Conservation (phyloP, 2,113 vertebrate species). For the Ranitomeya imitator region DNA sequence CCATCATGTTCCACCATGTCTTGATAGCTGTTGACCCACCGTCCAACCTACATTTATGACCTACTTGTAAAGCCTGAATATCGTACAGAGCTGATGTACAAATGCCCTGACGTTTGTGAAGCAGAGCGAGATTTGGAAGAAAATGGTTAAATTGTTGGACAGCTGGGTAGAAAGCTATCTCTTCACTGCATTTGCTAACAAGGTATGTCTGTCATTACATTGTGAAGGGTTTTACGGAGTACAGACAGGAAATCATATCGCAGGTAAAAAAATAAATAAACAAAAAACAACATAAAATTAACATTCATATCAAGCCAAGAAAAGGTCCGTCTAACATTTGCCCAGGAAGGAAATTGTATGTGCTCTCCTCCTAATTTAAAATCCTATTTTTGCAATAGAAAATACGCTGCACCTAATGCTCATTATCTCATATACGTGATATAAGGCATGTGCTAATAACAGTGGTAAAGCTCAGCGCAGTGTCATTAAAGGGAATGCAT, state of each 20-base stretch:
- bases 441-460: neutral
- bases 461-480: neutral
- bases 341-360: neutral
- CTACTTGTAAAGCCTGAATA: neutral
- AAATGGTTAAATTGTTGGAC: neutral
- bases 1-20: neutral
- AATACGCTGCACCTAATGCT: too few relatives aligned
- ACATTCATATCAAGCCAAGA: neutral
- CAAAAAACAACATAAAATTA: neutral
- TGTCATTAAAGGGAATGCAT: neutral
- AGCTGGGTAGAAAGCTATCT: neutral
- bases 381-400: neutral
- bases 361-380: neutral
- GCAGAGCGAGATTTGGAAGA: neutral
- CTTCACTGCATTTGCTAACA: neutral
- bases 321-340: neutral
- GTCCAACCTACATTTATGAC: neutral
- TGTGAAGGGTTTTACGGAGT: neutral
- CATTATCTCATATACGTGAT: neutral
- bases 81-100: neutral
- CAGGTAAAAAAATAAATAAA: too few relatives aligned
- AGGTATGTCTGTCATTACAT: neutral
- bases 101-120: neutral
- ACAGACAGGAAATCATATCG: neutral
- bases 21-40: neutral